phyloP scores from a whole-genome alignment of 1,140 invertebrate species.

The Coboldia fuscipes region DNA sequence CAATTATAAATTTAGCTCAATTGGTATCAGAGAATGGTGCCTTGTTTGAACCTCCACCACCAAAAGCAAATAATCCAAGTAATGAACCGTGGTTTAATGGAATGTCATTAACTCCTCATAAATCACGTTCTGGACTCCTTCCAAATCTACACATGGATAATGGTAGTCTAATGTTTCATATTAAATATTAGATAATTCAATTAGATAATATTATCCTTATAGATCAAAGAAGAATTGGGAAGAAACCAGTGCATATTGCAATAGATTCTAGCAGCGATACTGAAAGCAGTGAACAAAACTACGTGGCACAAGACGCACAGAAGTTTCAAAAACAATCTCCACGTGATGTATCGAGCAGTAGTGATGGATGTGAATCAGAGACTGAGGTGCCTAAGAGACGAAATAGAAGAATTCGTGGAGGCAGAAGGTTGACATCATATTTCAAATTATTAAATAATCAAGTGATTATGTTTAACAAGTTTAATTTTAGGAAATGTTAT shows the following conservation, averaged over 20 bases:
- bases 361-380: slow-evolving; percentile 19
- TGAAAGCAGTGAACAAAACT: slow-evolving; percentile 8
- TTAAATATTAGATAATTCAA: not conserved
- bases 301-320: slow-evolving; percentile 7
- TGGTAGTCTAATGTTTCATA: not conserved
- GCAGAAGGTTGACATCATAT: not conserved
- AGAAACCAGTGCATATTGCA: slow-evolving; percentile 7
- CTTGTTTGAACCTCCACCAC: slow-evolving; percentile 11
- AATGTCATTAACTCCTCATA: slow-evolving; percentile 11
- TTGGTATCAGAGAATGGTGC: slow-evolving; percentile 14
- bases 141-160: slow-evolving; percentile 16
- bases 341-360: slow-evolving; percentile 16
- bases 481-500: not conserved
- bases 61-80: slow-evolving; percentile 8
- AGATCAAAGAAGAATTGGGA: slow-evolving; percentile 3
- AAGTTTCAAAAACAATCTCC: too few relatives aligned
- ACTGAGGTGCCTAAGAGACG: not conserved
- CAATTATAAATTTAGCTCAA: slow-evolving; percentile 17
- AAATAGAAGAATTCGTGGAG: not conserved
- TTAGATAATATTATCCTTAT: not conserved
- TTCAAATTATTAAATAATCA: not conserved
- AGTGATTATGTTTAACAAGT: not conserved
- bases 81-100: slow-evolving; percentile 14
- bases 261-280: slow-evolving; percentile 16
- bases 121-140: slow-evolving; percentile 15